Base-by-base conservation (phyloP, 2,888 invertebrate genomes). In the Mamestra brassicae region DNA sequence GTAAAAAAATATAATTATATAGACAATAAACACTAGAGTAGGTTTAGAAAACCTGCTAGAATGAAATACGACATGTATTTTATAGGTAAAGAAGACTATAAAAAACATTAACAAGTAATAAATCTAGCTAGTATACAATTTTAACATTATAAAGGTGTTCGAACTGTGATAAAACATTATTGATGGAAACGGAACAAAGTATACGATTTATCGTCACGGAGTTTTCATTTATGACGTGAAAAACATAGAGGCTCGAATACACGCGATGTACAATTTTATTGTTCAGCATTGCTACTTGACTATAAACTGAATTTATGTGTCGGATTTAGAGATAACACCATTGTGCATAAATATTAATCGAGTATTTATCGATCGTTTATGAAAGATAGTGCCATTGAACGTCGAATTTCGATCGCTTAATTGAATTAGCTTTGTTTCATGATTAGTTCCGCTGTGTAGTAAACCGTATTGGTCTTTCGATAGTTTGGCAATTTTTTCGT, bases 151-250 rank as follows among this genome's bases (percentile, higher is more conserved):
- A 67, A 54, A 71, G 26, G 68, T 74, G 79, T 83, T 81, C 26
- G 50, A 52, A 36, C 47, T 38, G 36, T 55, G n/a, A 71, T 83
- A 71, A 83, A 74, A 65, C 54, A n/a, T 38, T 78, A 71, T 77
- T 74, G 63, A 69, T 65, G 68, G 26, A 79, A 74, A 69, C 50
- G 45, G 61, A 65, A 67, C 65, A 52, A 58, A 66, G 54, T 62
- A 73, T 55, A 52, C 57, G 17, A 79, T 71, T 73, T 74, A 79
- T 71, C 45, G 80, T 58, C 58, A 69, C 74, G 71, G 68, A 69
- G 50, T 81, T 79, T 80, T 83, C 71, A 64, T 79, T 79, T 65
- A 69, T 60, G 71, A 58, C 61, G 74, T 79, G 70, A 69, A 69
- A 79, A 71, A 62, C 58, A 38, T 58, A 13, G 67, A 61, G 58